A percentile compares a stretch with the other conserved stretches of the same genome.
These are phyloP conservation scores for Linurgus olivaceus DNA, from an alignment of 2,797 vertebrate genomes.

Conservation along the genomic window DNA sequence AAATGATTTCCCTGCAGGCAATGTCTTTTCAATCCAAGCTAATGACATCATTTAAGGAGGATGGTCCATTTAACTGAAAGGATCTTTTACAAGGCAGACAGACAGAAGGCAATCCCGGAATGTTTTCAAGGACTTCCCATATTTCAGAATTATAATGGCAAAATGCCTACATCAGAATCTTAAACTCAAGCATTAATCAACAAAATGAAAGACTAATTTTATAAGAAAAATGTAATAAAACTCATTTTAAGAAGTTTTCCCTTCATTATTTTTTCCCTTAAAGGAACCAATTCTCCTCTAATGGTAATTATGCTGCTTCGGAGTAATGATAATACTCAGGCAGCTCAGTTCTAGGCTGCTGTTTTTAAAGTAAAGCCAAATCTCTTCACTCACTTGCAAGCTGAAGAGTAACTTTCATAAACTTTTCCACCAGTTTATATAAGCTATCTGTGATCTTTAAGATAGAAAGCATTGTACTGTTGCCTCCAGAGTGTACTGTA, in stretches of 20 bases:
- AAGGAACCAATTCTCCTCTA: slow-evolving; percentile 73
- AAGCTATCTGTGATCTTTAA: slow-evolving; percentile 38
- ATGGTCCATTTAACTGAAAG: slow-evolving; percentile 85
- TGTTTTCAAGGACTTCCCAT: slow-evolving; percentile 78
- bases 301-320: slow-evolving; percentile 67
- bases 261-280: slow-evolving; percentile 68
- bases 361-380: slow-evolving; percentile 67
- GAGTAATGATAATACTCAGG: slow-evolving; percentile 52
- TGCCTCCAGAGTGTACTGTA: background rate
- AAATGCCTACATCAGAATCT: slow-evolving; percentile 80
- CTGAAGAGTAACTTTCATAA: slow-evolving; percentile 50
- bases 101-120: slow-evolving; percentile 82
- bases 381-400: slow-evolving; percentile 47
- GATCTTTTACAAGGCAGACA: slow-evolving; percentile 80
- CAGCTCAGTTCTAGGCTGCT: slow-evolving; percentile 66
- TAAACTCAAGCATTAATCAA: slow-evolving; percentile 80
- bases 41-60: slow-evolving; percentile 84
- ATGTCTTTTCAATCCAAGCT: slow-evolving; percentile 83
- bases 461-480: background rate
- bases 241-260: slow-evolving; percentile 73
- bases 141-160: slow-evolving; percentile 81
- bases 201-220: slow-evolving; percentile 76
- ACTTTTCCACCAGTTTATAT: slow-evolving; percentile 25
- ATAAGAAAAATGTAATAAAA: slow-evolving; percentile 74
- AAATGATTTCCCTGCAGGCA: slow-evolving; percentile 82